Evolutionary conservation across 2,888 invertebrate genomes (phyloP).

Genomic region (Drosophila quasianomalipes): DNA sequence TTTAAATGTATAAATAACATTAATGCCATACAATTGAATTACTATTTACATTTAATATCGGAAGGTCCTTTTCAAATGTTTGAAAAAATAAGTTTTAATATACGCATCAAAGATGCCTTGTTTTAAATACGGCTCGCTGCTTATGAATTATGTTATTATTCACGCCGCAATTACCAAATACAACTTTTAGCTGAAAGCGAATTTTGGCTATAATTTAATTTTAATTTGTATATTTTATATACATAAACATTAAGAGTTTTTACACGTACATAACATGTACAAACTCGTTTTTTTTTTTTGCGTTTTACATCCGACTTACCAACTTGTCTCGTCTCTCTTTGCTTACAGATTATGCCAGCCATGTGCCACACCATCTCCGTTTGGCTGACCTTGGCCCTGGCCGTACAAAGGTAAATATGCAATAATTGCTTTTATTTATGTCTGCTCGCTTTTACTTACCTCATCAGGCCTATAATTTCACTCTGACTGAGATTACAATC

Average conservation of each 20-base stretch:
- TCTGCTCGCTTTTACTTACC: neutral
- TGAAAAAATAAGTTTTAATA: neutral
- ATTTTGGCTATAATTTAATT: neutral
- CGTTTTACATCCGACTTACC: conserved; percentile 14
- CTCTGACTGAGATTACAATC: neutral
- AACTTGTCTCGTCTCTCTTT: conserved; percentile 13
- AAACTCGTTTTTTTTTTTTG: neutral
- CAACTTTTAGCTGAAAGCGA: neutral
- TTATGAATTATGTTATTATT: neutral
- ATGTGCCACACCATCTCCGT: conserved; percentile 97
- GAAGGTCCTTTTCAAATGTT: neutral
- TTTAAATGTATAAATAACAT: neutral
- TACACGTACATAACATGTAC: neutral
- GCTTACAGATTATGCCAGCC: conserved; percentile 88
- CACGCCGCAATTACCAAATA: neutral
- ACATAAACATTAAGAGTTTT: neutral
- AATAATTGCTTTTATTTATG: conserved; percentile 29
- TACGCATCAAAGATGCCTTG: neutral
- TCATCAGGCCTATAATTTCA: neutral
- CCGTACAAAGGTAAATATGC: conserved; percentile 90
- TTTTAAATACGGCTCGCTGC: too few species aligned
- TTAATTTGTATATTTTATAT: neutral
- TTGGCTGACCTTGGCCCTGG: conserved; percentile 96
- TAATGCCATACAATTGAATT: neutral
- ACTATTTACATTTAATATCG: neutral